Evolutionary conservation across 2,888 invertebrate species (phyloP), one percentile per base, ranked within the genome.

Genomic region (Drosophila crucigera): DNA sequence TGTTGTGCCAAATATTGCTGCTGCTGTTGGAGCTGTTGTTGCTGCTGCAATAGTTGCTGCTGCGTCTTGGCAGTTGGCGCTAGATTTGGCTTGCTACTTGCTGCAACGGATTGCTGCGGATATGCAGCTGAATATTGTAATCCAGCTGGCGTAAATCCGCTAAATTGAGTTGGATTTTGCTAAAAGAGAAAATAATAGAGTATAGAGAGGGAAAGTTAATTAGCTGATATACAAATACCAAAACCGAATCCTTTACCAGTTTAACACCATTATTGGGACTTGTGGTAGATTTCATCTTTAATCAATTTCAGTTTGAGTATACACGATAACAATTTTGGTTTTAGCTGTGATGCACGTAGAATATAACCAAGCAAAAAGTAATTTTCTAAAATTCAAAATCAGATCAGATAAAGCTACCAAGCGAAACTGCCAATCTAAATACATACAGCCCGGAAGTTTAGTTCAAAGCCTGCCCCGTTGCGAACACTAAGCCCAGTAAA

Each of bases 21-120:
- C 25, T 84, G 78, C 25, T 77, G 81, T 37, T 80, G 78, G 37
- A 56, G 73, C 28, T 41, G 37, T 59, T 76, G 53, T 1, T 52
- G 62, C 22, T 78, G 72, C 7, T 68, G 84, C 52, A 78, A 79
- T 25, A 91, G 74, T 16, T 80, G 83, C 31, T 76, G 78, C 54
- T 55, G 73, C 30, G 19, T 56, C 55, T 14, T 76, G 65, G 74
- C 39, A 73, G 67, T 50, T 70, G 78, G 19, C 39, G 78, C 43
- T 35, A 55, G 31, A 91, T 76, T 85, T 19, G 56, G 14, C 37
- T 76, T 84, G 61, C 31, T 25, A 16, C 33, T 59, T 19, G 25
- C 54, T 28, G 55, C 67, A 16, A 49, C 16, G 60, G 59, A 10
- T 50, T 62, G 80, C 64, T 81, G 83, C 33, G 68, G 56, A 72